A percentile compares a stretch with the other conserved stretches of the same genome.
Conservation (phyloP, 92 coral and sea anemone species). For the Paragorgia papillata region DNA sequence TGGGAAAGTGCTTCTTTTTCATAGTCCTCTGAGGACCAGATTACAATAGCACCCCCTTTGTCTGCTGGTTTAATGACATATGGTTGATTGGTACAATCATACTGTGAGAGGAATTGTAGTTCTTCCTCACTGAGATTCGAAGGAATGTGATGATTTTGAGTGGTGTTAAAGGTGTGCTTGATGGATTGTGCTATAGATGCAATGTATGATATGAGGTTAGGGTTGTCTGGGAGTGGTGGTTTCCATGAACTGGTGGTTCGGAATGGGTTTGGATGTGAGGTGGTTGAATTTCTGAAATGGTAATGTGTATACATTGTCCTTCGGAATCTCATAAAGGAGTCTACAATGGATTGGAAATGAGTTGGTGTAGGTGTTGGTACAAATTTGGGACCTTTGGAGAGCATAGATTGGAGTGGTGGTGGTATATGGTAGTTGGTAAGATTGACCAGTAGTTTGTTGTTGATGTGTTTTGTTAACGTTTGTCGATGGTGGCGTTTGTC, state of each 20-base stretch:
- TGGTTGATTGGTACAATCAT: background rate
- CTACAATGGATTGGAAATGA: background rate
- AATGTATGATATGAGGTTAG: background rate
- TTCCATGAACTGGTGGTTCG: background rate
- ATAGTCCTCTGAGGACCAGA: constrained; percentile 12
- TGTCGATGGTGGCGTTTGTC: too few species aligned
- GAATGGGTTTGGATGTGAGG: background rate
- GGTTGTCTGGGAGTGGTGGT: background rate
- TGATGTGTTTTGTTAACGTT: too few species aligned
- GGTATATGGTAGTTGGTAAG: background rate
- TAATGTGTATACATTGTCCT: constrained; percentile 1
- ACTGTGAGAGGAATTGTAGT: background rate
- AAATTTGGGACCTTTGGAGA: constrained; percentile 35
- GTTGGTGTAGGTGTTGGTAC: constrained; percentile 22
- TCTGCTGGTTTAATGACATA: constrained; percentile 35
- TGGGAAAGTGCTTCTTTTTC: constrained; percentile 15
- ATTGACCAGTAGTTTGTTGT: background rate
- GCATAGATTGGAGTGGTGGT: background rate
- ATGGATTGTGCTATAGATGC: background rate
- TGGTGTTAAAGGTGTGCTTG: background rate
- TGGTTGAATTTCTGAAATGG: background rate
- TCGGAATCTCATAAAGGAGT: background rate
- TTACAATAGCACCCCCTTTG: constrained; percentile 30
- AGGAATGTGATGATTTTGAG: background rate
- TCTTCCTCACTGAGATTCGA: background rate